These are phyloP conservation scores for Montipora cactus DNA, from an alignment of 64 coral and sea anemone genomes.

Conservation along the genomic window DNA sequence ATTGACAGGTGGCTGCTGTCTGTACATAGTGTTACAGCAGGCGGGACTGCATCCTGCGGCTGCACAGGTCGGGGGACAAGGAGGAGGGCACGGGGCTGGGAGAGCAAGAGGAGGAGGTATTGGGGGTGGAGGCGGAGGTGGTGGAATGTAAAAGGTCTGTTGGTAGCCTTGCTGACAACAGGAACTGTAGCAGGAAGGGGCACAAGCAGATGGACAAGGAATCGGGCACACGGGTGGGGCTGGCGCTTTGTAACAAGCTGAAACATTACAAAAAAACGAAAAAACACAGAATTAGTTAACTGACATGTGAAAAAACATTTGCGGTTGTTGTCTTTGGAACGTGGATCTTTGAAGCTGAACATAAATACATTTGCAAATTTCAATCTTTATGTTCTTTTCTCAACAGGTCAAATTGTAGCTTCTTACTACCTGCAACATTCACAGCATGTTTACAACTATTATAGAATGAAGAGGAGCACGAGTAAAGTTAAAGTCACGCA, in stretches of 20 bases:
- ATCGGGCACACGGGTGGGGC: conserved; percentile 29
- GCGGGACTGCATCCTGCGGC: conserved; percentile 17
- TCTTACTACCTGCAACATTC: too few species aligned
- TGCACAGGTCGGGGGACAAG: conserved; percentile 8
- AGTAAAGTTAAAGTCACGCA: too few species aligned
- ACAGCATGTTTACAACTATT: too few species aligned
- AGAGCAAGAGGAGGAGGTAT: background rate
- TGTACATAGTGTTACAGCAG: conserved; percentile 37
- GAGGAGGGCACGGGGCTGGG: background rate
- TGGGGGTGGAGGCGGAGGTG: background rate
- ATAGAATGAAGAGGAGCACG: too few species aligned
- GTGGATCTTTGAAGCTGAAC: too few species aligned
- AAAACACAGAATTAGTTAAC: background rate
- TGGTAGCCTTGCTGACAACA: conserved; percentile 35
- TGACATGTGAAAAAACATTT: too few species aligned
- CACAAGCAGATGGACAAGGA: conserved; percentile 47
- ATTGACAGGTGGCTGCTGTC: background rate
- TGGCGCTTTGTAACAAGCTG: conserved; percentile 38
- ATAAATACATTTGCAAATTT: too few species aligned
- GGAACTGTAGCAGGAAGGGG: conserved; percentile 1
- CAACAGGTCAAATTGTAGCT: too few species aligned
- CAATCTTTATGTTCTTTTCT: too few species aligned
- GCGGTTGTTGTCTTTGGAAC: too few species aligned
- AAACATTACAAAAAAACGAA: background rate
- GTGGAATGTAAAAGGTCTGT: background rate